Percentiles rank a stretch among this genome's conserved stretches.
Conservation (phyloP, 2,888 invertebrate species). For the Cerastis leucographa region DNA sequence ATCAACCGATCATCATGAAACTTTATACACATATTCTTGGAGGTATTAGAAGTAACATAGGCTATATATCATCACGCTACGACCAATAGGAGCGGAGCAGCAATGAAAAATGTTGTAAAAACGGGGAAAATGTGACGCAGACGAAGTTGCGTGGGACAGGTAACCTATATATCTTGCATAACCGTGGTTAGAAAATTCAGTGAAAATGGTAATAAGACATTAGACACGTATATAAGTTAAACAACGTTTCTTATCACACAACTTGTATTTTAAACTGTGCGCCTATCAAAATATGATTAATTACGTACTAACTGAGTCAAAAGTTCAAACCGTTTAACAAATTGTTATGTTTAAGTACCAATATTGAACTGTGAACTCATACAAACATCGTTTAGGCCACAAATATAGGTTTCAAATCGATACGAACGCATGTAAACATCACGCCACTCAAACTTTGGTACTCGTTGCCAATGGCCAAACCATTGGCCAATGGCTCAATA, state of each 20-base stretch:
- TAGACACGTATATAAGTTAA: not conserved
- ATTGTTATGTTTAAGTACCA: slow-evolving; percentile 6
- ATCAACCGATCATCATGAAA: no score
- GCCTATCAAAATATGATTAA: not conserved
- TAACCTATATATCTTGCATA: no score
- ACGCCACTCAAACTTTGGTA: not conserved
- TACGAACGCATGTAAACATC: slow-evolving; percentile 53
- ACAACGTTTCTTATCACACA: not conserved
- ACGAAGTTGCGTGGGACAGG: no score
- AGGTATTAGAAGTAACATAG: no score
- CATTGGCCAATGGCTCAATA: not conserved
- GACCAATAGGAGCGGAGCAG: no score
- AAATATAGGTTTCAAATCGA: slow-evolving; percentile 52
- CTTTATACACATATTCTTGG: no score
- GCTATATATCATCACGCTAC: no score
- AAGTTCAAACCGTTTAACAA: slow-evolving; percentile 6
- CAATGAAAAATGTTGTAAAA: no score
- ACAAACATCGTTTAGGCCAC: slow-evolving; percentile 27
- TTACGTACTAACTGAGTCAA: not conserved
- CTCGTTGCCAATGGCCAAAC: slow-evolving; percentile 3
- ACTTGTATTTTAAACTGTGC: not conserved
- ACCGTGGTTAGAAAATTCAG: not conserved
- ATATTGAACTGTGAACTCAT: slow-evolving; percentile 29
- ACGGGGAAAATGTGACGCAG: no score
- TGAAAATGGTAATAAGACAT: not conserved